phyloP scores from a whole-genome alignment of 2,888 invertebrate genomes.

The Nomada fucata region DNA sequence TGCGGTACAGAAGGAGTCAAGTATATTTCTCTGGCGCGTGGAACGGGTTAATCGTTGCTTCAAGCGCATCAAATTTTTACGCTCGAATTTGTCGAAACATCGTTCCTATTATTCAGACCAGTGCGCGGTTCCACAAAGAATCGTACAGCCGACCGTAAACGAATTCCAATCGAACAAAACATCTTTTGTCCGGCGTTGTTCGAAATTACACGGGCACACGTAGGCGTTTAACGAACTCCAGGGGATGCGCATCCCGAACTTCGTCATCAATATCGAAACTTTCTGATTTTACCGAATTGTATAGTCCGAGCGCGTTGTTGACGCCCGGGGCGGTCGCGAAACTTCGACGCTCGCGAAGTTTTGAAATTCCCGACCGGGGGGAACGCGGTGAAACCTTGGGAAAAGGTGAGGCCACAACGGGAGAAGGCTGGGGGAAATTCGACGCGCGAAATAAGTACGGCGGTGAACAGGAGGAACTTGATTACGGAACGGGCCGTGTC shows the following conservation, averaged over 20 bases:
- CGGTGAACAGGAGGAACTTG: constrained; percentile 40
- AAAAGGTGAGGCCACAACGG: constrained; percentile 12
- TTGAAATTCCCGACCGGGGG: constrained; percentile 53
- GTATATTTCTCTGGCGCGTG: too few species aligned
- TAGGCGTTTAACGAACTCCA: not conserved
- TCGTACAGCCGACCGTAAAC: too few species aligned
- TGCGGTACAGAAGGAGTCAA: too few species aligned
- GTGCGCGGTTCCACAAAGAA: too few species aligned
- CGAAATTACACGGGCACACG: not conserved
- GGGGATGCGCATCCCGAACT: constrained; percentile 32
- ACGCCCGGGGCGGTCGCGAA: constrained; percentile 52
- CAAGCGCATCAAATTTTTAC: too few species aligned
- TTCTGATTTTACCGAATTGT: constrained; percentile 61
- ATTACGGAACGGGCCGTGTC: constrained; percentile 58
- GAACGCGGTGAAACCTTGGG: not conserved
- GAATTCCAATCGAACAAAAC: too few species aligned
- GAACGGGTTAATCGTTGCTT: too few species aligned
- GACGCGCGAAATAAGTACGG: constrained; percentile 7
- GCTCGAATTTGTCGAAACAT: too few species aligned
- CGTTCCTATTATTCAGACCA: too few species aligned
- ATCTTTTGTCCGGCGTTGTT: not conserved
- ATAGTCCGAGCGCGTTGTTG: constrained; percentile 55
- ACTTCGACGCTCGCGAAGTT: constrained; percentile 54
- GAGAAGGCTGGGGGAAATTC: constrained; percentile 14
- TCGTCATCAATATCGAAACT: constrained; percentile 53